Percentiles rank a stretch among this genome's conserved stretches.
phyloP scores from a whole-genome alignment of 2,797 vertebrate species.

The Cossypha caffra region DNA sequence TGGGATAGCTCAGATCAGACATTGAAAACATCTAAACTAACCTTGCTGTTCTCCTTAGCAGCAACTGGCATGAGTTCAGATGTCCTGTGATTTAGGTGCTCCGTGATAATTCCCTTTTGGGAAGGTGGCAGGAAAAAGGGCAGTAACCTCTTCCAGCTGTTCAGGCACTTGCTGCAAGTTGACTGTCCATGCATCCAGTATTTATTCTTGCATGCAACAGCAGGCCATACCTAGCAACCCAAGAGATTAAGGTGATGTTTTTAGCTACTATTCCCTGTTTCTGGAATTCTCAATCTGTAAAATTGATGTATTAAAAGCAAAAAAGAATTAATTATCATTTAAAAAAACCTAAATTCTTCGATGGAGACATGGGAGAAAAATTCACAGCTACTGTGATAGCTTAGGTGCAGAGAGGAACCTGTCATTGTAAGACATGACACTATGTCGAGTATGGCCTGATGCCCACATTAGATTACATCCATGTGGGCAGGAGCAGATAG shows the following conservation, averaged over 20 bases:
- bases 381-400: not conserved
- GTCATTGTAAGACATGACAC: conserved; percentile 34
- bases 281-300: not conserved
- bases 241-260: not conserved
- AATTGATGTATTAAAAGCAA: not conserved
- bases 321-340: not conserved
- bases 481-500: conserved; percentile 18
- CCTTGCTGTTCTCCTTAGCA: not conserved
- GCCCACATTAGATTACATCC: not conserved
- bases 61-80: not conserved
- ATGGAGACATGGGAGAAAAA: not conserved
- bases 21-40: not conserved
- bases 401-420: not conserved
- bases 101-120: not conserved
- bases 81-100: not conserved
- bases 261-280: not conserved
- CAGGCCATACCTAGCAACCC: not conserved
- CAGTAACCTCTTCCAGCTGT: not conserved
- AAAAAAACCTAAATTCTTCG: not conserved
- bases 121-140: not conserved
- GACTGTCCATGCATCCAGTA: not conserved
- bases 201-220: not conserved
- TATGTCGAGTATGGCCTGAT: not conserved
- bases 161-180: not conserved
- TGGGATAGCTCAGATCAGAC: not conserved